Evolutionary conservation across 2,113 vertebrate species (phyloP).

Genomic region (Hucho hucho): DNA sequence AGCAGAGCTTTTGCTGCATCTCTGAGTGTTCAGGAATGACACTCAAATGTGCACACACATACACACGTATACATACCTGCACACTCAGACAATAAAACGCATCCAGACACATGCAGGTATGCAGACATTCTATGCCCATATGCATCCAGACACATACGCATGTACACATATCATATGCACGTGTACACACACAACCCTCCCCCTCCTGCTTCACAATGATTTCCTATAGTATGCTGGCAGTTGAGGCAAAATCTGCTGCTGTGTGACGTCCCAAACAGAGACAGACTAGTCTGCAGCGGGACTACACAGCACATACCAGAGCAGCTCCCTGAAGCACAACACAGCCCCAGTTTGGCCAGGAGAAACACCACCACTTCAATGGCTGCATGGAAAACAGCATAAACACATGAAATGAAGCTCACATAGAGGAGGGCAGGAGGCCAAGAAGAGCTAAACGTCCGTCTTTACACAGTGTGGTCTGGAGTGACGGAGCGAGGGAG

Average conservation of each 20-base stretch:
- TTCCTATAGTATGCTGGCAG: background rate
- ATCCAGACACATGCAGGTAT: background rate
- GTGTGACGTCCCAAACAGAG: background rate
- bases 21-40: conserved; percentile 12
- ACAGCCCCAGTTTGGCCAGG: background rate
- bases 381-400: conserved; percentile 29
- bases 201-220: conserved; percentile 7
- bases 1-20: conserved; percentile 11
- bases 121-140: background rate
- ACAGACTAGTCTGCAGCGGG: background rate
- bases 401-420: conserved; percentile 27
- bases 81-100: conserved; percentile 17
- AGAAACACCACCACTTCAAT: conserved; percentile 21
- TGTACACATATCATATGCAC: conserved; percentile 11
- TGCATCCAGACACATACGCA: background rate
- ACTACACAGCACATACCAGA: too few species aligned
- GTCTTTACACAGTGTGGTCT: background rate
- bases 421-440: conserved; percentile 41
- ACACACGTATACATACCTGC: conserved; percentile 11
- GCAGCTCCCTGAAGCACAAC: background rate
- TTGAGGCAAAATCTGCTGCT: background rate
- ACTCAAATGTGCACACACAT: conserved; percentile 27
- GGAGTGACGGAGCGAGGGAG: background rate
- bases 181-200: background rate
- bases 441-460: conserved; percentile 35